phyloP scores from a whole-genome alignment of 2,113 vertebrate genomes.

The Macquaria ambigua region DNA sequence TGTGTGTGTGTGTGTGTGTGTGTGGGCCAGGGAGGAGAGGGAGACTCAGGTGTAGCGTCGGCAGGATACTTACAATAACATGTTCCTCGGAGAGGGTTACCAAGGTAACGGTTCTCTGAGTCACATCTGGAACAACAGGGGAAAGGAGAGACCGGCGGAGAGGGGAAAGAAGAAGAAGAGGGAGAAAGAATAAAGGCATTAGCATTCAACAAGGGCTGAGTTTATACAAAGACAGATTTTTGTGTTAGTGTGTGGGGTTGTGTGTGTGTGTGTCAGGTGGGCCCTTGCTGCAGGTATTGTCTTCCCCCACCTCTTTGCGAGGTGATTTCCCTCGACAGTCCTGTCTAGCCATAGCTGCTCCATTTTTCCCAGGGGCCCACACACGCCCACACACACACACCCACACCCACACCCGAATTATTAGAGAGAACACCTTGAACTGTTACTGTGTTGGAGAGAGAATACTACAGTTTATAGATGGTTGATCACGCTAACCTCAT shows the following conservation, averaged over 20 bases:
- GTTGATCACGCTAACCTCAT: not conserved
- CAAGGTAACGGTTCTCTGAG: constrained; percentile 95
- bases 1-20: constrained; percentile 13
- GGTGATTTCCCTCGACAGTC: constrained; percentile 65
- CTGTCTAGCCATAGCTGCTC: constrained; percentile 48
- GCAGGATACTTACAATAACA: constrained; percentile 93
- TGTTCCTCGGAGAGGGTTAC: constrained; percentile 94
- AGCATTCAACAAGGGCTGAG: constrained; percentile 20
- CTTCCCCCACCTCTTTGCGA: constrained; percentile 25
- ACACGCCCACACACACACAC: not conserved
- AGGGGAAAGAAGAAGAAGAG: not conserved
- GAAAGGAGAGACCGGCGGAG: not conserved
- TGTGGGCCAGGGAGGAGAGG: not conserved
- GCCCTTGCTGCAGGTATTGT: constrained; percentile 46
- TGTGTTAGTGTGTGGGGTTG: not conserved
- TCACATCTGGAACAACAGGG: constrained; percentile 89
- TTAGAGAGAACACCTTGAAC: constrained; percentile 15
- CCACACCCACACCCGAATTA: not conserved
- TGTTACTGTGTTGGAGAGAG: not conserved
- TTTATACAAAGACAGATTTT: not conserved
- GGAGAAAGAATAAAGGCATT: constrained; percentile 29
- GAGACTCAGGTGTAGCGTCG: constrained; percentile 31
- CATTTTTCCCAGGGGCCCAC: not conserved
- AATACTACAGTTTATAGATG: not conserved
- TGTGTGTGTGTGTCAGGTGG: not conserved